phyloP scores from a whole-genome alignment of 1,140 invertebrate species.

The Drosophila funebris region DNA sequence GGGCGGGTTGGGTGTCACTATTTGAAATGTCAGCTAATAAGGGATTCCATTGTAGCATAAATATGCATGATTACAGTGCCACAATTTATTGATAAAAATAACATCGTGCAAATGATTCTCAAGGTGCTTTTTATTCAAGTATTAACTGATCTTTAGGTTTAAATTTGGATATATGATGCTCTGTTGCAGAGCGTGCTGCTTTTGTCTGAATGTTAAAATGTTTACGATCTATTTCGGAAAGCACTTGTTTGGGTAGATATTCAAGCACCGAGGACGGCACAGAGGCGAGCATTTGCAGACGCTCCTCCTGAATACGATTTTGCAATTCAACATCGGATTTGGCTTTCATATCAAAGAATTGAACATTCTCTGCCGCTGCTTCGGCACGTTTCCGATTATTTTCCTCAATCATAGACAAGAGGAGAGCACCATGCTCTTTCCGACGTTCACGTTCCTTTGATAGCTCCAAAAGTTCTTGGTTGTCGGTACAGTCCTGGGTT shows the following conservation, averaged over 20 bases:
- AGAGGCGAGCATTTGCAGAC: conserved; percentile 41
- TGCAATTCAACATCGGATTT: conserved; percentile 45
- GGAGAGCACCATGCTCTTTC: conserved; percentile 44
- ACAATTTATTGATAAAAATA: too few species aligned
- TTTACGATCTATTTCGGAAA: conserved; percentile 48
- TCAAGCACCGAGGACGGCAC: conserved; percentile 47
- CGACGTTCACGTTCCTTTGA: conserved; percentile 25
- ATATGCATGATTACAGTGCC: neutral
- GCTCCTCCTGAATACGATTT: conserved; percentile 44
- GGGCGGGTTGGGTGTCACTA: conserved; percentile 36
- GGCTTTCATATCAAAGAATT: conserved; percentile 53
- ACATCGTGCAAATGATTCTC: neutral
- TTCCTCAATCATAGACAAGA: conserved; percentile 64
- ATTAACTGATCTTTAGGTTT: neutral
- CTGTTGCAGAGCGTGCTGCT: neutral
- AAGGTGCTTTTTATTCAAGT: neutral
- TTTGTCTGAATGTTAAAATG: conserved; percentile 31
- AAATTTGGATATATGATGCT: conserved; percentile 9
- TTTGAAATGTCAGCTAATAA: conserved; percentile 19
- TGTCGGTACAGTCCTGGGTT: neutral
- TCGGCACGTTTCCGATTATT: conserved; percentile 64
- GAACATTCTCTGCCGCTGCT: conserved; percentile 48
- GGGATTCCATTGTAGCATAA: conserved; percentile 1
- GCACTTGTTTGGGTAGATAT: conserved; percentile 58
- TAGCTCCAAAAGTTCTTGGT: conserved; percentile 5